phyloP scores from a whole-genome alignment of 37 sponge, comb jelly and placozoan genomes.

The Oscarella lobularis region DNA sequence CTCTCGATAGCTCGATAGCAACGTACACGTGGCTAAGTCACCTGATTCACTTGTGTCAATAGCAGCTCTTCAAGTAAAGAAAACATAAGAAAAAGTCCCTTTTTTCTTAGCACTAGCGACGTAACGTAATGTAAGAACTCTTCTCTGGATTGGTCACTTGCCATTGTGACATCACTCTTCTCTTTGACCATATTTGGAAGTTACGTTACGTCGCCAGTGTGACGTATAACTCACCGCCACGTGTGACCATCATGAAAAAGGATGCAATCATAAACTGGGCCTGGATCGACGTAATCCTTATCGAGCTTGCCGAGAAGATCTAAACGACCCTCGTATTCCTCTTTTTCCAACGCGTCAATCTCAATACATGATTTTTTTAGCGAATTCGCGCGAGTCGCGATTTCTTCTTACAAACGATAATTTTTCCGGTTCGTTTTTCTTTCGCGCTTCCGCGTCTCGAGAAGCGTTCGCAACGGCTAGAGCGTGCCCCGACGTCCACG shows the following conservation, averaged over 20 bases:
- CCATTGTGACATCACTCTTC: too few species aligned
- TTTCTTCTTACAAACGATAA: too few species aligned
- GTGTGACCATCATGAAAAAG: constrained; percentile 72
- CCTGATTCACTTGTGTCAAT: constrained; percentile 77
- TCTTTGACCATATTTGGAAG: too few species aligned
- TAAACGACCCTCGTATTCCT: constrained; percentile 47
- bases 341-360: constrained; percentile 26
- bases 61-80: constrained; percentile 46
- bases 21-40: constrained; percentile 29
- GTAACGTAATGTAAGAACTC: too few species aligned
- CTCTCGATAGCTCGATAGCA: constrained; percentile 45
- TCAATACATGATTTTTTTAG: not conserved
- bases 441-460: too few species aligned
- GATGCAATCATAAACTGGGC: constrained; percentile 80
- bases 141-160: too few species aligned
- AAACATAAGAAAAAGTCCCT: not conserved
- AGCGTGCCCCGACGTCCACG: too few species aligned
- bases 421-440: too few species aligned
- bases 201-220: not conserved
- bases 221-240: constrained; percentile 44
- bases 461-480: too few species aligned
- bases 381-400: too few species aligned
- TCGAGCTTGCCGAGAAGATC: constrained; percentile 36
- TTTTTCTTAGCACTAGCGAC: too few species aligned
- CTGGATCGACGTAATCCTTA: constrained; percentile 26